A percentile compares a stretch with the other conserved stretches of the same genome.
These are phyloP conservation scores for Apodemus speciosus DNA, from an alignment of 2,113 vertebrate species.

Conservation along the genomic window DNA sequence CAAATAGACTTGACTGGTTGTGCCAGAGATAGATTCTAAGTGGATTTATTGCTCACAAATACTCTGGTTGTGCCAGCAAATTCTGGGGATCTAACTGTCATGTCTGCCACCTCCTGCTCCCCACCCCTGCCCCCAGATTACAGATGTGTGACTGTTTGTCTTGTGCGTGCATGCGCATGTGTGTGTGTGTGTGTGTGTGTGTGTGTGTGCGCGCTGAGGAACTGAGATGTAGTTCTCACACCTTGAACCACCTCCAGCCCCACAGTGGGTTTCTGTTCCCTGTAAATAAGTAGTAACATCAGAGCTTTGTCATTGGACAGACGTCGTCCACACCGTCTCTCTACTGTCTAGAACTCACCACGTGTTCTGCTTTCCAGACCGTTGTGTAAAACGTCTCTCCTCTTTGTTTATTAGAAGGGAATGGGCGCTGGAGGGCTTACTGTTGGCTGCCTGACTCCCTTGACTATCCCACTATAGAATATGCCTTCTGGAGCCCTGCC, in stretches of 20 bases:
- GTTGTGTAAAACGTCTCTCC: neutral
- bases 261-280: neutral
- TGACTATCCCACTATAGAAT: neutral
- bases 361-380: neutral
- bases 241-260: neutral
- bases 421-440: neutral
- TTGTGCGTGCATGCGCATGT: too few relatives aligned
- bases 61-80: neutral
- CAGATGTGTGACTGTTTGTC: neutral
- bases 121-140: too few relatives aligned
- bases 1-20: neutral
- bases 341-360: neutral
- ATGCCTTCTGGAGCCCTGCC: neutral
- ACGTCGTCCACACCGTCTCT: neutral
- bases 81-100: neutral
- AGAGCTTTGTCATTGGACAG: neutral
- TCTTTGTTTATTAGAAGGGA: conserved; percentile 11
- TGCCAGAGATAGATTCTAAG: neutral
- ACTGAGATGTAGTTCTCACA: neutral
- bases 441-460: neutral
- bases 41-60: neutral
- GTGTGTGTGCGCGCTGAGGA: neutral
- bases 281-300: neutral
- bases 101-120: neutral
- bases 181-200: too few relatives aligned